Base-by-base conservation (phyloP, 1,140 invertebrate genomes). In the Drosophila repletoides region DNA sequence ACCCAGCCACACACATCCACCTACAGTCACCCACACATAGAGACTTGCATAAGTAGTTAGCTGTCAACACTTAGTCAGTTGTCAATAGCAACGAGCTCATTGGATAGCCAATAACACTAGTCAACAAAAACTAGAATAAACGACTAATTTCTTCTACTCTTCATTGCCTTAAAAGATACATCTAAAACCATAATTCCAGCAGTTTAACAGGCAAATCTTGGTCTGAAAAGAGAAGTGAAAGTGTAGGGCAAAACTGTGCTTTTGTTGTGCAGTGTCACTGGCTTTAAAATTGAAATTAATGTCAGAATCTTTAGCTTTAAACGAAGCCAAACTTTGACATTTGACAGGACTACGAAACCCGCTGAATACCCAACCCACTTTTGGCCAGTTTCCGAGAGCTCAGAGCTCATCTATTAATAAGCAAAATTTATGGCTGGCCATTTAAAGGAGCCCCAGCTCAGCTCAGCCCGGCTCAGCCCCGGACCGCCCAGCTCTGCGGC, bases 361-460 rank as follows among this genome's bases (percentile, higher is more conserved):
- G n/a, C n/a, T n/a, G n/a, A n/a, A n/a, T n/a, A 73, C 33, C 46
- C 72, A 70, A n/a, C n/a, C 3, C 46, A 31, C 15, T 76, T 65
- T 55, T 10, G 24, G 43, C 43, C 24, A 76, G 51, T n/a, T n/a
- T n/a, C 17, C 31, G 43, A 34, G 33, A 63, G 26, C 40, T 22
- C 24, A 51, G 29, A 33, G 52, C 79, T 71, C 77, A 76, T 80
- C 64, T 80, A 65, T 76, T 76, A 76, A 87, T 86, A 80, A 73
- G 60, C 76, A 61, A 60, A 55, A 86, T 86, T 86, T 86, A 86
- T 87, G 48, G 40, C 49, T 40, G 41, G 58, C 52, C 60, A 87
- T 87, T 80, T 80, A 72, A 45, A 68, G 17, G 15, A 24, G 5
- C 10, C 7, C n/a, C 12, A 17, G 19, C 15, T 36, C 59, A 22